Conservation (phyloP, 2,113 vertebrate species). For the Tympanuchus pallidicinctus region DNA sequence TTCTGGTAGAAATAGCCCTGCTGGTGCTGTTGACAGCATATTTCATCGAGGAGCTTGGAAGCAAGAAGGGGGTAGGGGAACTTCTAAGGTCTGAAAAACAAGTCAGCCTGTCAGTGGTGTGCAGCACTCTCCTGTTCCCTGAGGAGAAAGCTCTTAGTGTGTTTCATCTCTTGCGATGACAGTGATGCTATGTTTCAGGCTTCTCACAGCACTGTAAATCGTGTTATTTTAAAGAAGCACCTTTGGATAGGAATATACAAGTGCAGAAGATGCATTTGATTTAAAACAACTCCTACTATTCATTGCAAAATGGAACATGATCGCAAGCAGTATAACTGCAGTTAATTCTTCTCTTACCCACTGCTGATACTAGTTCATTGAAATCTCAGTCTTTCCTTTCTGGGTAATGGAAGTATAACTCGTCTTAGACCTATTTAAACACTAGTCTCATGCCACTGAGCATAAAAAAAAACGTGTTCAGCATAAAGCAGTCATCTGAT, state of each 20-base stretch:
- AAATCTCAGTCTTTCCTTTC: background rate
- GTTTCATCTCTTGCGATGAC: background rate
- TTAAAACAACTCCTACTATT: background rate
- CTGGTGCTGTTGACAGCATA: rapidly evolving
- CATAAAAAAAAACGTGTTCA: background rate
- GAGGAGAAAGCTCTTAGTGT: background rate
- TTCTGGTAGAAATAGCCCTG: background rate
- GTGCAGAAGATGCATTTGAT: background rate
- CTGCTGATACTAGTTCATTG: background rate
- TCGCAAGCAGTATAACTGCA: background rate
- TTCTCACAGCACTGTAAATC: constrained; percentile 15
- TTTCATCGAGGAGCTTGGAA: background rate
- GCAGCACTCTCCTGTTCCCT: background rate
- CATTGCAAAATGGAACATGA: background rate
- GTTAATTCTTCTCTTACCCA: background rate
- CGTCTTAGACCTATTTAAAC: background rate
- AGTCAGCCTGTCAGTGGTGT: background rate
- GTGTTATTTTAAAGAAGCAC: background rate
- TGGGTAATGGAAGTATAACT: background rate
- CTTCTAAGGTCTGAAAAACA: background rate
- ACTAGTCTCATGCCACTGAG: background rate
- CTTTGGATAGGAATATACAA: background rate
- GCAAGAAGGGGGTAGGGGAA: background rate
- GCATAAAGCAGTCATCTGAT: background rate
- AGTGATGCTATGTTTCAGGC: constrained; percentile 15